A percentile compares a stretch with the other conserved stretches of the same genome.
These are phyloP conservation scores for Dermolepida albohirtum DNA, from an alignment of 2,888 invertebrate genomes.

Conservation along the genomic window DNA sequence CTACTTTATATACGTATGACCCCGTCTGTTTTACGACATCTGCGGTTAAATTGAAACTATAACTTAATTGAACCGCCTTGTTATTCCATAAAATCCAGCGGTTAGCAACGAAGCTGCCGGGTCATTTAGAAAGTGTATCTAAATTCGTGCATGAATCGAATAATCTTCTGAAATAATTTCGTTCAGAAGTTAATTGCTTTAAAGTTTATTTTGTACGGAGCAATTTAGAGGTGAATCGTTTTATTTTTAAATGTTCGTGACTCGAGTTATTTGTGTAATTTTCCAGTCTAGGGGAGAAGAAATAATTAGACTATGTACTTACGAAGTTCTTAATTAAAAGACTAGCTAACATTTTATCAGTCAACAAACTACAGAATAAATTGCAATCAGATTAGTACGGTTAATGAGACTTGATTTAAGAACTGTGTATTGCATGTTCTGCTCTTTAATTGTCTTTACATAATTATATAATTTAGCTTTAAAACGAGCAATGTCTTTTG, in stretches of 20 bases:
- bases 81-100: slow-evolving; percentile 30
- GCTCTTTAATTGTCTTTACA: too few relatives aligned
- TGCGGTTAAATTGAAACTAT: slow-evolving; percentile 38
- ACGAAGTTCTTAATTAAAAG: too few relatives aligned
- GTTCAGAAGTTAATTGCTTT: slow-evolving; percentile 24
- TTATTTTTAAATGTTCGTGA: not conserved
- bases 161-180: slow-evolving; percentile 8
- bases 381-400: too few relatives aligned
- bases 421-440: too few relatives aligned
- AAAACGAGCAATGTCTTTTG: too few relatives aligned
- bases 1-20: slow-evolving; percentile 10
- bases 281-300: too few relatives aligned
- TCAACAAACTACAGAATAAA: too few relatives aligned
- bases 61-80: slow-evolving; percentile 34
- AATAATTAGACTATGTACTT: too few relatives aligned
- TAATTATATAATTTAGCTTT: too few relatives aligned
- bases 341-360: too few relatives aligned
- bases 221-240: slow-evolving; percentile 3
- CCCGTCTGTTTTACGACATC: slow-evolving; percentile 10
- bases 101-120: slow-evolving; percentile 1
- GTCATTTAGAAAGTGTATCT: slow-evolving; percentile 25
- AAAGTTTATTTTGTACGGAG: not conserved
- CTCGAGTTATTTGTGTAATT: too few relatives aligned
- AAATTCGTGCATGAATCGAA: slow-evolving; percentile 14
- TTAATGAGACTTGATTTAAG: too few relatives aligned